These are phyloP conservation scores for Nothobranchius furzeri DNA, from an alignment of 2,113 vertebrate genomes.

Conservation along the genomic window DNA sequence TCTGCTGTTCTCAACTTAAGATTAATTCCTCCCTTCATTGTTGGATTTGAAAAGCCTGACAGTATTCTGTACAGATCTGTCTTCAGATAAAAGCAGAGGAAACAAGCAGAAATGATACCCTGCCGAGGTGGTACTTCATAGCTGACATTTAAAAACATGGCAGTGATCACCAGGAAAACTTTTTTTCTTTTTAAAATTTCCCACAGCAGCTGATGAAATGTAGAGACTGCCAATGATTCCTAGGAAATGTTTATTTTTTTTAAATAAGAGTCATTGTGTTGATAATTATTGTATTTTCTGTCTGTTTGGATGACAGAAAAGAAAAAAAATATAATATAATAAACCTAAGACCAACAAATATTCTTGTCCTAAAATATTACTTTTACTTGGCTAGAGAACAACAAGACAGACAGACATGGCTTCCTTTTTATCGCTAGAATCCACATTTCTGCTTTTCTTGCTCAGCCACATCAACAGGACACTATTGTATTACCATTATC, in stretches of 20 bases:
- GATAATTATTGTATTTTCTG: too few species aligned
- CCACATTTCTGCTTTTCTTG: too few species aligned
- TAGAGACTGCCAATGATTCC: not conserved
- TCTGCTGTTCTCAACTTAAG: slow-evolving; percentile 54
- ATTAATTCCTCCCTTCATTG: slow-evolving; percentile 52
- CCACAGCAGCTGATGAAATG: not conserved
- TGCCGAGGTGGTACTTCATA: slow-evolving; percentile 34
- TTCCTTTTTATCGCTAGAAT: too few species aligned
- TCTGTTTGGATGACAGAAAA: not conserved
- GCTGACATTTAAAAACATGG: not conserved
- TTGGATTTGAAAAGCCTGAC: slow-evolving; percentile 42
- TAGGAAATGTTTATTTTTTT: not conserved
- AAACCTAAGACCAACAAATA: not conserved
- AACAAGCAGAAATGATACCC: slow-evolving; percentile 29
- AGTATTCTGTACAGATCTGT: slow-evolving; percentile 30
- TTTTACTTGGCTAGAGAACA: not conserved
- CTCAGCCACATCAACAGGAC: too few species aligned
- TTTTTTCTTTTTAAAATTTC: not conserved
- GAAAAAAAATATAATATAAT: not conserved
- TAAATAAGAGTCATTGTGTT: not conserved
- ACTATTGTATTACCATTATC: not conserved
- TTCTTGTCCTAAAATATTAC: not conserved
- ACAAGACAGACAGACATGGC: too few species aligned
- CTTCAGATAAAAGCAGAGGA: slow-evolving; percentile 40
- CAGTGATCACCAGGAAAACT: not conserved